Evolutionary conservation across 2,888 invertebrate genomes (phyloP), one percentile per base, ranked within the genome.

Genomic region (Aspidiotus destructor): DNA sequence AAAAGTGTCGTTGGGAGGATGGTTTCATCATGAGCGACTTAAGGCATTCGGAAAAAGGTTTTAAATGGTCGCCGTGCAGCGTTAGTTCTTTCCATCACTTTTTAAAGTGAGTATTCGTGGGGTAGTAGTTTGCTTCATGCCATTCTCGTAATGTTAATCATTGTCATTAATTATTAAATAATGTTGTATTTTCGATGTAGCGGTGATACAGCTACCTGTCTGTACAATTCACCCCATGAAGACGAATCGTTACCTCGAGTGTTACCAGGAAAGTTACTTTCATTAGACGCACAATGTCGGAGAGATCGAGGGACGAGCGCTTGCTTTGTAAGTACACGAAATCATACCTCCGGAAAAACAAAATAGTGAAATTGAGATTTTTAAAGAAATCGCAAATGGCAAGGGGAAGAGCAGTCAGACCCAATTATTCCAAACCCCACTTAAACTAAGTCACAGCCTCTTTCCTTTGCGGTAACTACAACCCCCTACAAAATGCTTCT

Each of bases 21-120:
- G 94, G 94, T 68, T 95, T 88, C 80, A 95, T 95, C 75, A 95
- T 94, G 93, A 92, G 92, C 67, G 94, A 95, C 79, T 82, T 95
- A 71, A 81, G 94, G 74, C 94, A 94, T 78, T 94, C 94, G 0
- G 94, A 94, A 79, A 87, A 93, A 76, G 94, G 94, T 41, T 95
- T 95, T 82, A 83, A 91, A 74, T 95, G 94, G 94, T 93, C 93
- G 9, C 86, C 92, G 28, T 95, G 94, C 79, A 92, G 90, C 74
- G 87, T 93, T 68, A 87, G 91, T 73, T 93, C 92, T 76, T 95
- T 95, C 80, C 92, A 94, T 80, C 94, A 94, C 79, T 95, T 94
- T 79, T 81, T 94, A 73, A 93, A 94, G 94, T 94, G 80, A 82
- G 85, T 79, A 62, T 60, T 60, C 48, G 8, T 41, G 0, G n/a